phyloP scores from a whole-genome alignment of 2,113 vertebrate genomes.

The Daphoenositta chrysoptera region DNA sequence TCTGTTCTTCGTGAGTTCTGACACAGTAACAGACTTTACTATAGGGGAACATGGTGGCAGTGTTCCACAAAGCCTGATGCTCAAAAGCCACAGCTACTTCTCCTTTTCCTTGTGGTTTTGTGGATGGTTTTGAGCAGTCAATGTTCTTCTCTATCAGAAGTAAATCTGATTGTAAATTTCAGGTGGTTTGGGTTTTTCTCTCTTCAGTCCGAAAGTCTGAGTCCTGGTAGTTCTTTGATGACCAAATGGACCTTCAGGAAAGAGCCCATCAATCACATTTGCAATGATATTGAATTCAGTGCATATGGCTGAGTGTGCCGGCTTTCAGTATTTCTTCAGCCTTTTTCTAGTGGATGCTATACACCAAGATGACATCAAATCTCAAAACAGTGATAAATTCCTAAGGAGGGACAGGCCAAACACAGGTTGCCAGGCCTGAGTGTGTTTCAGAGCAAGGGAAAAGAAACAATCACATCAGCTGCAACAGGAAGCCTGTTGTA shows the following conservation, averaged over 20 bases:
- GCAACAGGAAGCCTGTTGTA: background rate
- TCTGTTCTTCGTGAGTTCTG: background rate
- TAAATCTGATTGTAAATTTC: background rate
- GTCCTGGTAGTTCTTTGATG: rapidly evolving
- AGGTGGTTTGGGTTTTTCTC: background rate
- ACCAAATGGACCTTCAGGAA: rapidly evolving
- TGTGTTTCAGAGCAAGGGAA: background rate
- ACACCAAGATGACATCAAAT: background rate
- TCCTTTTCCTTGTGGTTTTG: background rate
- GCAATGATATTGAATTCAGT: background rate
- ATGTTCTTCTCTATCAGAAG: background rate
- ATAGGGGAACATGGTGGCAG: background rate
- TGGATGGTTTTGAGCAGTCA: background rate
- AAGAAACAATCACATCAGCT: background rate
- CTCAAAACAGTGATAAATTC: background rate
- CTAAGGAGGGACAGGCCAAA: background rate
- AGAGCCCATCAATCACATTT: background rate
- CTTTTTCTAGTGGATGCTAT: background rate
- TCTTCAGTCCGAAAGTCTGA: background rate
- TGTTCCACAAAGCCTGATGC: background rate
- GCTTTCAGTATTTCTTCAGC: background rate
- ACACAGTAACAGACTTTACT: background rate
- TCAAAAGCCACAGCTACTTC: constrained; percentile 7
- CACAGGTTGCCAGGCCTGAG: background rate
- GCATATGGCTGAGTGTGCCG: no score